Conservation (phyloP, 1,140 invertebrate genomes). For the Trichomalopsis sarcophagae region DNA sequence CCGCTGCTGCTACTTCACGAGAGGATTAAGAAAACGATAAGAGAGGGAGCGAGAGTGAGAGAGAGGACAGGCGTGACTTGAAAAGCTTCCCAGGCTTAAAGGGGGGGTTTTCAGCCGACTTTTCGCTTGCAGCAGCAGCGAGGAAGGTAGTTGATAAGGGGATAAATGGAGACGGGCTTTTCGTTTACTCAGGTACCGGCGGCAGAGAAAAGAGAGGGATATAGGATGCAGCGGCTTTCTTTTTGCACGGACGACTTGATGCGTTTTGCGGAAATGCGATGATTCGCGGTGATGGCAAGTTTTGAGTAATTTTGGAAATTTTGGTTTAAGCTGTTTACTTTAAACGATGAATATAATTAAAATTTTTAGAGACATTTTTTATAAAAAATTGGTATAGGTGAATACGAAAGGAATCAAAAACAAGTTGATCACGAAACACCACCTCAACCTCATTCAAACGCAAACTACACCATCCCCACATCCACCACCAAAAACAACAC, state of each 20-base stretch:
- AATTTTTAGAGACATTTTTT: too few species aligned
- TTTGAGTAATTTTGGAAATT: neutral
- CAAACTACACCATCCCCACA: too few species aligned
- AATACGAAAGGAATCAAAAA: too few species aligned
- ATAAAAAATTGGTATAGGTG: too few species aligned
- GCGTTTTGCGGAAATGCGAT: neutral
- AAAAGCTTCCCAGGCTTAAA: constrained; percentile 57
- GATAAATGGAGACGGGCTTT: constrained; percentile 41
- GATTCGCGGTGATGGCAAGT: neutral
- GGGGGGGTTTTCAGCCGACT: constrained; percentile 29
- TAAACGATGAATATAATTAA: too few species aligned
- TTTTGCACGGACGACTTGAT: neutral
- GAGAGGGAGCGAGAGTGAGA: constrained; percentile 41
- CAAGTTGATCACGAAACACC: too few species aligned
- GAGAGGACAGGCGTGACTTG: constrained; percentile 58
- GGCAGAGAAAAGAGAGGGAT: constrained; percentile 52
- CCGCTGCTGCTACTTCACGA: constrained; percentile 57
- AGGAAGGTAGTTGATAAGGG: constrained; percentile 32
- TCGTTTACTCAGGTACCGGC: neutral
- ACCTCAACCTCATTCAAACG: too few species aligned
- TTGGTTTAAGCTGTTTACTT: too few species aligned
- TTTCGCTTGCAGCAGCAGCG: constrained; percentile 2
- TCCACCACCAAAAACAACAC: too few species aligned
- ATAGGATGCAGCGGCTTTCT: constrained; percentile 10
- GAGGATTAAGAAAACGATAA: constrained; percentile 62